A percentile compares a stretch with the other conserved stretches of the same genome.
phyloP scores from a whole-genome alignment of 2,888 invertebrate species.

The Orchesellides sinensis region DNA sequence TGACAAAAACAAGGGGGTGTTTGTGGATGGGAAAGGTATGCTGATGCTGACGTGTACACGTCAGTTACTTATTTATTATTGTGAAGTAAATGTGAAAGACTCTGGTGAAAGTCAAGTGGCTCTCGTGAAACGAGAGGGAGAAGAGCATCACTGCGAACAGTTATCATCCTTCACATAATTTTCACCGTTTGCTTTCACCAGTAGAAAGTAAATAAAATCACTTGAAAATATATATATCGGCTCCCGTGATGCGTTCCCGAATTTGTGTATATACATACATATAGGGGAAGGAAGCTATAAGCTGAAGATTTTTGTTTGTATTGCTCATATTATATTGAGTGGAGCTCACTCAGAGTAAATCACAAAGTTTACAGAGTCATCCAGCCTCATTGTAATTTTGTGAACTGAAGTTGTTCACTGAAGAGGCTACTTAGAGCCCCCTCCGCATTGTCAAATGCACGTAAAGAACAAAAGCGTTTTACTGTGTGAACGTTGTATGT shows the following conservation, averaged over 20 bases:
- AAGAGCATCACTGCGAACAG: too few relatives aligned
- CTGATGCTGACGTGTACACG: too few relatives aligned
- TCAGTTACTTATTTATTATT: not conserved
- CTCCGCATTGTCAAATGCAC: not conserved
- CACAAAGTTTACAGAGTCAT: conserved; percentile 63
- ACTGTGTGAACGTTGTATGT: not conserved
- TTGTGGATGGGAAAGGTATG: too few relatives aligned
- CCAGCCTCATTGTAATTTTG: conserved; percentile 58
- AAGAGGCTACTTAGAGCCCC: conserved; percentile 25
- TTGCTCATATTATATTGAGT: not conserved
- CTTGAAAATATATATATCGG: not conserved
- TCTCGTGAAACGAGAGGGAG: not conserved
- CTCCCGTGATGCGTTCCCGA: not conserved
- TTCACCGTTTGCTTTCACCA: too few relatives aligned
- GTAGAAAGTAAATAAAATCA: conserved; percentile 4
- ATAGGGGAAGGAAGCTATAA: not conserved
- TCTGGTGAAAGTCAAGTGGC: not conserved
- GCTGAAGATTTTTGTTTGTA: conserved; percentile 22
- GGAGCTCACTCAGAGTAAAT: conserved; percentile 16
- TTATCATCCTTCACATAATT: too few relatives aligned
- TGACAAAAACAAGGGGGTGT: too few relatives aligned
- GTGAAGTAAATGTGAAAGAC: not conserved
- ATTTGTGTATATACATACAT: too few relatives aligned
- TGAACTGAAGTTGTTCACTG: conserved; percentile 42
- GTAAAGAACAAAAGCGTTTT: not conserved